These are phyloP conservation scores for Dolichoris vasculosae DNA, from an alignment of 1,140 invertebrate species.

Conservation along the genomic window DNA sequence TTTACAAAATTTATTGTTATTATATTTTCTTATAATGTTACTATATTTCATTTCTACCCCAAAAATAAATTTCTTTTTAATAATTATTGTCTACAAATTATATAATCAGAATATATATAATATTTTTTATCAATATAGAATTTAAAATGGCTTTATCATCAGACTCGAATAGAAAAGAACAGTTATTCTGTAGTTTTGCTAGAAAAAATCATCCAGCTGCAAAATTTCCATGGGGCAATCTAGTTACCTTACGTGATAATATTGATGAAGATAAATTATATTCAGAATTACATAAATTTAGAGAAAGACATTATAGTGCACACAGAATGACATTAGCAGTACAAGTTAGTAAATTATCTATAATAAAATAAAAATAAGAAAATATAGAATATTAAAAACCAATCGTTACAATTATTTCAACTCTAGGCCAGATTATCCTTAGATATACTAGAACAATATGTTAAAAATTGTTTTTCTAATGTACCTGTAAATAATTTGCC, in stretches of 20 bases:
- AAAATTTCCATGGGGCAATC: slow-evolving; percentile 91
- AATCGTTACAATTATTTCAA: neutral
- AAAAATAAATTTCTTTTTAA: neutral
- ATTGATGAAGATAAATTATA: slow-evolving; percentile 80
- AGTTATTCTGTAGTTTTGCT: slow-evolving; percentile 82
- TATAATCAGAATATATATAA: slow-evolving; percentile 7
- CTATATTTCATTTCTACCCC: neutral
- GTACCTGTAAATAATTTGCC: slow-evolving; percentile 80
- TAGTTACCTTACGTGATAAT: slow-evolving; percentile 83
- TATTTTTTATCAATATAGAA: slow-evolving; percentile 73
- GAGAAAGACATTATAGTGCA: slow-evolving; percentile 88
- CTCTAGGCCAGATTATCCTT: slow-evolving; percentile 84
- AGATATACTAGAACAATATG: slow-evolving; percentile 82
- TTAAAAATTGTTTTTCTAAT: slow-evolving; percentile 78
- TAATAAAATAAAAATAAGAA: slow-evolving; percentile 25
- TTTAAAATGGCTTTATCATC: slow-evolving; percentile 83
- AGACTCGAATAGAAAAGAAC: slow-evolving; percentile 82
- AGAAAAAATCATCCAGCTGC: slow-evolving; percentile 82
- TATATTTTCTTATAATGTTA: neutral
- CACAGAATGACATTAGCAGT: slow-evolving; percentile 92
- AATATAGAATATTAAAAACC: neutral
- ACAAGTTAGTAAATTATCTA: slow-evolving; percentile 72
- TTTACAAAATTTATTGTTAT: neutral
- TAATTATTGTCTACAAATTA: neutral
- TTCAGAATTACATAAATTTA: slow-evolving; percentile 84